Evolutionary conservation across 2,888 invertebrate genomes (phyloP).

Genomic region (Drosophila prostipennis): DNA sequence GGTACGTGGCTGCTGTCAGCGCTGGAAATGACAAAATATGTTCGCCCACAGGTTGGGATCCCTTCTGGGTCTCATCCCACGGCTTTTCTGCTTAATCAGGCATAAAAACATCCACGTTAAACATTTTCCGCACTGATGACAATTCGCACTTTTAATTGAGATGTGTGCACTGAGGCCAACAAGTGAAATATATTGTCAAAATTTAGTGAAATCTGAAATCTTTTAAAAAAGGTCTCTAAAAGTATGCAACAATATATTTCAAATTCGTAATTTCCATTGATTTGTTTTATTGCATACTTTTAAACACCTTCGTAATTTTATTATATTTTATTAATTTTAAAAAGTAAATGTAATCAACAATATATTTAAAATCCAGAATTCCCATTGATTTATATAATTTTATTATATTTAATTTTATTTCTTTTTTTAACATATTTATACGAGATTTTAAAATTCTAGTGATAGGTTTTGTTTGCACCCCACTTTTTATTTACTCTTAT

Average conservation of each 20-base stretch:
- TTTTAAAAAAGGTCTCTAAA: no score
- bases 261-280: no score
- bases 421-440: no score
- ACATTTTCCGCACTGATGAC: slow-evolving; percentile 45
- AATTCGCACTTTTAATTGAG: slow-evolving; percentile 70
- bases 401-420: no score
- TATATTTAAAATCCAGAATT: no score
- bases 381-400: no score
- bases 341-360: no score
- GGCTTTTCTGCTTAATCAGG: slow-evolving; percentile 51
- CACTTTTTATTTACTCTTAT: background rate
- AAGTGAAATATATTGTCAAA: background rate
- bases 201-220: no score
- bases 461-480: background rate
- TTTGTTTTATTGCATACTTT: no score
- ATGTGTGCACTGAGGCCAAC: slow-evolving; percentile 10
- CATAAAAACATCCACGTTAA: slow-evolving; percentile 59
- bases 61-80: background rate
- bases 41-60: slow-evolving; percentile 13
- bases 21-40: slow-evolving; percentile 41
- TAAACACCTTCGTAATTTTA: no score
- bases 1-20: slow-evolving; percentile 32
- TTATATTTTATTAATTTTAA: no score
- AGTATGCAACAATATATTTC: no score
- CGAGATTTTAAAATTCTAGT: background rate